Evolutionary conservation across 92 coral and sea anemone species (phyloP).

Genomic region (Porites lobata): DNA sequence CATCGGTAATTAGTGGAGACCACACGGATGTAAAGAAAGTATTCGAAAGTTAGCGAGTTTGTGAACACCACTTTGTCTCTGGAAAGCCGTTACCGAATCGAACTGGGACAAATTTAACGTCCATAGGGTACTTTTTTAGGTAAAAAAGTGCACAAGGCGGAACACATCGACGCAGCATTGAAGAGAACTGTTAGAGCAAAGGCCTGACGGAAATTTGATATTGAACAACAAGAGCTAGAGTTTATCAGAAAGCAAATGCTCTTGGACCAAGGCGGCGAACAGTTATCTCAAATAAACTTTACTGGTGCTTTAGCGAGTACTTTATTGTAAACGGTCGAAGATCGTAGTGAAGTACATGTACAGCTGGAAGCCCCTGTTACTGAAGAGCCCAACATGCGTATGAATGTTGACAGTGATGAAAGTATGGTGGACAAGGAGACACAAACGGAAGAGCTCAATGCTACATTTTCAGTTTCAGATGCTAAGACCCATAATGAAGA

Average conservation of each 20-base stretch:
- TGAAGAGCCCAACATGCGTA: too few species aligned
- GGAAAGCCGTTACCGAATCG: conserved; percentile 30
- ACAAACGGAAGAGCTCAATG: conserved; percentile 41
- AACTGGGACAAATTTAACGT: conserved; percentile 48
- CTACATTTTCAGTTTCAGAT: conserved; percentile 43
- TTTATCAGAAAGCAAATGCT: too few species aligned
- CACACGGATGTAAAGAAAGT: conserved; percentile 32
- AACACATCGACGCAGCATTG: background rate
- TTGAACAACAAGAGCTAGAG: too few species aligned
- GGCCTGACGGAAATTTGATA: too few species aligned
- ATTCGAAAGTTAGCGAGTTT: conserved; percentile 17
- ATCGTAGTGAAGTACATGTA: conserved; percentile 16
- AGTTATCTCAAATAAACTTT: too few species aligned
- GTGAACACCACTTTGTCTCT: conserved; percentile 24
- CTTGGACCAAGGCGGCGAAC: too few species aligned
- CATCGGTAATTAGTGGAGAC: conserved; percentile 30
- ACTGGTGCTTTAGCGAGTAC: background rate
- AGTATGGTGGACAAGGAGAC: conserved; percentile 23
- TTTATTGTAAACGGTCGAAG: conserved; percentile 22
- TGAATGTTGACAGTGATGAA: conserved; percentile 11
- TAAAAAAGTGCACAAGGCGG: conserved; percentile 27
- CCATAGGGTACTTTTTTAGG: conserved; percentile 16
- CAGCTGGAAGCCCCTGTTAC: conserved; percentile 27
- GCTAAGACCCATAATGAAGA: conserved; percentile 59
- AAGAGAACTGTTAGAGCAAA: too few species aligned